phyloP scores from a whole-genome alignment of 2,113 vertebrate genomes.

The Rhabdomys dilectus region DNA sequence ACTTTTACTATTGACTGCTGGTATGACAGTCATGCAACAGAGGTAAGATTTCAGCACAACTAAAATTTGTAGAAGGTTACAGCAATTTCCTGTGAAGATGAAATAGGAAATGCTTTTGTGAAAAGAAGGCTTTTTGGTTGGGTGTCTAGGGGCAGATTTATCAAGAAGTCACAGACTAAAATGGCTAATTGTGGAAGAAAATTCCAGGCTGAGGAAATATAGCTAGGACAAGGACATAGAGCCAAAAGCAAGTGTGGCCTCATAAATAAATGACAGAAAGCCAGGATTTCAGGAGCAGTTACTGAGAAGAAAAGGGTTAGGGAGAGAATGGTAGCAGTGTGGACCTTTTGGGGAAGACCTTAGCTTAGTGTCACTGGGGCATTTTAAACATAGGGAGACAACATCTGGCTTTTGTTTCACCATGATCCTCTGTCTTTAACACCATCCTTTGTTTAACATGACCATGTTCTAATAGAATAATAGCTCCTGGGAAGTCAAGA shows the following conservation, averaged over 20 bases:
- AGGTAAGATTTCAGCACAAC: neutral
- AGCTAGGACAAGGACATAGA: neutral
- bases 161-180: neutral
- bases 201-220: neutral
- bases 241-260: neutral
- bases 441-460: neutral
- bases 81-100: neutral
- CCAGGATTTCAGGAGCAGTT: neutral
- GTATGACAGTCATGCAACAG: neutral
- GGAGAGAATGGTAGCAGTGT: too few species aligned
- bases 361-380: neutral
- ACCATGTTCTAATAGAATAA: neutral
- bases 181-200: neutral
- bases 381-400: neutral
- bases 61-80: neutral
- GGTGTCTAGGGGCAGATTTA: neutral
- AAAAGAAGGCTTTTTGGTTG: neutral
- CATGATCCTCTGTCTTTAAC: neutral
- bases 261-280: neutral
- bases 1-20: neutral
- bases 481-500: neutral
- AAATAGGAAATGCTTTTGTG: neutral
- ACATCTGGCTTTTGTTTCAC: neutral
- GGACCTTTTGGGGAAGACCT: fast-evolving
- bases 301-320: neutral